phyloP scores from a whole-genome alignment of 2,113 vertebrate genomes.

The Climacteris rufus region DNA sequence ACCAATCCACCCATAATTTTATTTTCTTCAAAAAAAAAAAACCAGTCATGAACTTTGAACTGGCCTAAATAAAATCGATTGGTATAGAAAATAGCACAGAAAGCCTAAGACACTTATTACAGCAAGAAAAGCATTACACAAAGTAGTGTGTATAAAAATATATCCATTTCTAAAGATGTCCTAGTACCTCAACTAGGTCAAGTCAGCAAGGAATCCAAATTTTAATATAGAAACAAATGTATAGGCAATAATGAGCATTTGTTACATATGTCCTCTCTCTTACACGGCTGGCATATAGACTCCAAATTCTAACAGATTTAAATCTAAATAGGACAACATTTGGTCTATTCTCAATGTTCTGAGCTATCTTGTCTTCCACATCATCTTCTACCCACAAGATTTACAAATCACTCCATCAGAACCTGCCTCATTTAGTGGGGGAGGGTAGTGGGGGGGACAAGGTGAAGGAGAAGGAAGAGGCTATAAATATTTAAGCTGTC shows the following conservation, averaged over 20 bases:
- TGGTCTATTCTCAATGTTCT: background rate
- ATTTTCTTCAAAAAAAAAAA: background rate
- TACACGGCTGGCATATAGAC: background rate
- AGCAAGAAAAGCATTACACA: background rate
- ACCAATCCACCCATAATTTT: background rate
- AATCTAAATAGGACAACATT: background rate
- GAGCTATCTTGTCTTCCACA: background rate
- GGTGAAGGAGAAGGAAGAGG: background rate
- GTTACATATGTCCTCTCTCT: background rate
- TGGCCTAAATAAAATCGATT: background rate
- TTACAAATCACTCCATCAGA: background rate
- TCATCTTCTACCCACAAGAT: background rate
- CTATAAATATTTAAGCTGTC: background rate
- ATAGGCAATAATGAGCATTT: background rate
- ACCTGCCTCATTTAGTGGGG: background rate
- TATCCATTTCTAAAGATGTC: background rate
- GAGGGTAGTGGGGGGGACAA: rapidly evolving
- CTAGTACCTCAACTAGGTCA: background rate
- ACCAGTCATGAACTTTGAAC: background rate
- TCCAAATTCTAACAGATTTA: background rate
- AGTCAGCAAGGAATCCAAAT: background rate
- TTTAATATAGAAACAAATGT: background rate
- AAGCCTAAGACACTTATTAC: background rate
- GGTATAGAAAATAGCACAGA: background rate
- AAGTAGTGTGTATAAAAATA: background rate